Base-by-base conservation (phyloP, 2,888 invertebrate genomes). In the Drosophila parthenogenetica region DNA sequence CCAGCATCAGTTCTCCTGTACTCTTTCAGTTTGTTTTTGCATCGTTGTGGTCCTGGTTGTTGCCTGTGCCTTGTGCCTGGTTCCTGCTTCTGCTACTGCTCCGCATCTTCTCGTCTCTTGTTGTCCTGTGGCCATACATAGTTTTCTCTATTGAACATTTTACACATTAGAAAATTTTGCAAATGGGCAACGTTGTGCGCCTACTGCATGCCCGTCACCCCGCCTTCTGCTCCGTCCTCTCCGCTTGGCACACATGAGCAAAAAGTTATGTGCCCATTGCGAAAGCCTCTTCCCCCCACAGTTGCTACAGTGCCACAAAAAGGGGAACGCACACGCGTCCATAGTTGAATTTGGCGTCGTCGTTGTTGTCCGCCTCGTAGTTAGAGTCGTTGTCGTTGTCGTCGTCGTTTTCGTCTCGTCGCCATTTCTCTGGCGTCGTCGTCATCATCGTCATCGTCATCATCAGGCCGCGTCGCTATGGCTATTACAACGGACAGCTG, bases 141-240 rank as follows among this genome's bases (percentile, higher is more conserved):
- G 87, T 87, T 87, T 89, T 84, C 86, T 84, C 84, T 82, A 87
- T 87, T 87, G 86, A 89, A 86, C 88, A 86, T 87, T 87, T 87
- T 89, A 88, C 85, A 85, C 85, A 87, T 89, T 87, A 89, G 89
- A 89, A 86, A 86, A 85, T 89, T 83, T 87, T 73, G 83, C 85
- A 87, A 87, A 83, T 83, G 89, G 81, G 86, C 78, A 77, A 73
- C 69, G 77, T 66, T 77, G 71, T 77, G 61, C 59, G 81, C 75
- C 82, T 81, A 77, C 66, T 49, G 59, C 69, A 14, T 32, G 11
- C 11, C 40, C 5, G 1, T n/a, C 14, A 13, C 17, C 16, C 5
- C 11, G 14, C 22, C 45, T n/a, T 25, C 37, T 14, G 19, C 39
- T 19, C 13, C 19, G n/a, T n/a, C 32, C 19, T 22, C 16, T n/a